These are phyloP conservation scores for Myioborus melanocephalus DNA, from an alignment of 2,797 vertebrate genomes.

Conservation along the genomic window DNA sequence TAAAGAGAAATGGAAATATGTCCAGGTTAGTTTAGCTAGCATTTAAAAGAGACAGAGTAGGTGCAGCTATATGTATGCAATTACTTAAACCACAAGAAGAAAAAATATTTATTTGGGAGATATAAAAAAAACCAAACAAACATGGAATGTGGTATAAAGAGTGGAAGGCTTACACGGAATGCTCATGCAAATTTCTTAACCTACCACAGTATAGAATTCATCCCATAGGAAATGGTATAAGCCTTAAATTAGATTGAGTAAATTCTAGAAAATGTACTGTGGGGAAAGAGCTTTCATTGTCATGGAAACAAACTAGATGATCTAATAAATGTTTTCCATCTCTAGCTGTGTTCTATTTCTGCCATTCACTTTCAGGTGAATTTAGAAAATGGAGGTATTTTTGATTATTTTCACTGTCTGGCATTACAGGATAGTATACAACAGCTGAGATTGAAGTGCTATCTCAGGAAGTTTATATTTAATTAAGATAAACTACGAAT, in stretches of 20 bases:
- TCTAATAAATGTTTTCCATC: conserved; percentile 16
- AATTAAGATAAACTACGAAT: neutral
- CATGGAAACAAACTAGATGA: conserved; percentile 52
- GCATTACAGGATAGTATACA: neutral
- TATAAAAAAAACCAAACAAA: neutral
- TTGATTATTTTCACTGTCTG: neutral
- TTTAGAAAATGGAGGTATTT: neutral
- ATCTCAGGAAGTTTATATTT: neutral
- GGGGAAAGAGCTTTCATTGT: conserved; percentile 33
- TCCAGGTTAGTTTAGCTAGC: neutral
- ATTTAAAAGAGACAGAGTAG: neutral
- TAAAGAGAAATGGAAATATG: neutral
- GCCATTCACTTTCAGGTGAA: neutral
- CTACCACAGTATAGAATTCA: neutral
- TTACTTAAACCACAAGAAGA: neutral
- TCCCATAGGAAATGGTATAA: neutral
- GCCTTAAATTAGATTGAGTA: conserved; percentile 13
- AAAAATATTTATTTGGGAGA: neutral
- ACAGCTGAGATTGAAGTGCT: neutral
- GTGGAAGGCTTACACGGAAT: neutral
- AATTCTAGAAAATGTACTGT: conserved; percentile 7
- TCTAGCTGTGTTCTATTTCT: conserved; percentile 18
- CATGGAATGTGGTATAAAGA: neutral
- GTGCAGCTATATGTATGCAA: neutral
- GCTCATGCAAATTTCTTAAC: neutral